Evolutionary conservation across 2,888 invertebrate species (phyloP), one percentile per base, ranked within the genome.

Genomic region (Chaetoderma sp.): DNA sequence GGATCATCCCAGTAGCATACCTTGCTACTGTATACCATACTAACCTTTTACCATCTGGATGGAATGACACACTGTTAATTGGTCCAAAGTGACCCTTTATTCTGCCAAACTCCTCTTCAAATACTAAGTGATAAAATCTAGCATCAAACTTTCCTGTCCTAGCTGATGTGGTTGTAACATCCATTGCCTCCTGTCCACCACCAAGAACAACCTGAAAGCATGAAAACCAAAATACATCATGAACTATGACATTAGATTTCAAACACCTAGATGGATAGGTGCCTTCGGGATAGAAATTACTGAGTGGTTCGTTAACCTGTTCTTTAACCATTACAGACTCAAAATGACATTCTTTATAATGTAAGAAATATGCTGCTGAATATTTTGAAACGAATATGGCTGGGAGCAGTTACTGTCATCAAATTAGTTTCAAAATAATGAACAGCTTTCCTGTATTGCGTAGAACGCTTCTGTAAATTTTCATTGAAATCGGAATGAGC

Each of bases 41-140:
- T 59, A 71, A 87, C 87, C 86, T 95, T 85, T 93, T 94, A 57
- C 99, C 99, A 89, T 96, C 96, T 1, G 99, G 99, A 88, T 98
- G 97, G 89, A 98, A 99, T 56, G 95, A 93, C 77, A 98, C 91
- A 88, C 96, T 96, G 90, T 99, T 99, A 82, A 99, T 99, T 1
- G 99, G 99, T 78, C 99, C 99, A 85, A 99, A 99, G 88, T 99
- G 99, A 63, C 98, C 98, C 86, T 98, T 99, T n/a, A 99, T 92
- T 67, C 96, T 90, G 0, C 93, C 97, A 87, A 98, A 98, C 85
- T 98, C 98, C 83, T 98, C 96, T 88, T 97, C 97, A 87, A 96
- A 98, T 27, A 98, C 92, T 79, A 96, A 88, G 87, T 98, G 96
- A 90, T 93, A 98, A 89, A 98, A 95, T 59, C 87, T 93, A 10